Conservation (phyloP, 2,888 invertebrate species). For the Phalera bucephala region DNA sequence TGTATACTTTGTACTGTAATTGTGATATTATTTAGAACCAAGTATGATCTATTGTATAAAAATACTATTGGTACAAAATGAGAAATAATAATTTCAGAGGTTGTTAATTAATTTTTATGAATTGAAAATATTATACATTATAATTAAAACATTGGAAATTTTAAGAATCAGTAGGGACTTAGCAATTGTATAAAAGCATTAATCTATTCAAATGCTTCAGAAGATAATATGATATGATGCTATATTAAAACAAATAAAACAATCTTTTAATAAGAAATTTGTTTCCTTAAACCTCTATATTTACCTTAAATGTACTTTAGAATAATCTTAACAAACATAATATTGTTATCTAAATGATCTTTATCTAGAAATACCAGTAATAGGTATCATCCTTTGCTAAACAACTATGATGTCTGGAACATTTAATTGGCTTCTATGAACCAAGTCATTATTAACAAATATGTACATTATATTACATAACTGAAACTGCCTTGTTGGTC, state of each 20-base stretch:
- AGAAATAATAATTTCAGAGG: slow-evolving; percentile 1
- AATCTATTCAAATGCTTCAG: slow-evolving; percentile 30
- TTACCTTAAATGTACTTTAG: slow-evolving; percentile 4
- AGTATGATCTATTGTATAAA: slow-evolving; percentile 8
- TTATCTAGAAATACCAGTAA: too few relatives aligned
- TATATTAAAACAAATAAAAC: slow-evolving; percentile 21
- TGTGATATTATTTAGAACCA: slow-evolving; percentile 33
- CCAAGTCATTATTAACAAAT: slow-evolving; percentile 1
- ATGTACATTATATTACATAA: background rate
- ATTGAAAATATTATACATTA: slow-evolving; percentile 10
- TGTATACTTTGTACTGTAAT: slow-evolving; percentile 16
- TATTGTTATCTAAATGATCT: slow-evolving; percentile 9
- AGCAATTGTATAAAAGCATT: slow-evolving; percentile 21
- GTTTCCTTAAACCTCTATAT: slow-evolving; percentile 6
- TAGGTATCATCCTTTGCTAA: too few relatives aligned
- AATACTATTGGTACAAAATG: slow-evolving; percentile 22
- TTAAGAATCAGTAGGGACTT: slow-evolving; percentile 15
- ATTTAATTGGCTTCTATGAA: slow-evolving; percentile 8
- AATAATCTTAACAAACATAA: background rate
- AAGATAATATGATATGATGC: too few relatives aligned
- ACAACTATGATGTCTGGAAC: slow-evolving; percentile 18
- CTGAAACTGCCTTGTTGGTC: too few relatives aligned
- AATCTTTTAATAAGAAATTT: slow-evolving; percentile 18
- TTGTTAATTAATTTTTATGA: background rate
- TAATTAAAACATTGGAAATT: slow-evolving; percentile 14